phyloP scores from a whole-genome alignment of 2,888 invertebrate genomes.

The Heteromyza rotundicornis region DNA sequence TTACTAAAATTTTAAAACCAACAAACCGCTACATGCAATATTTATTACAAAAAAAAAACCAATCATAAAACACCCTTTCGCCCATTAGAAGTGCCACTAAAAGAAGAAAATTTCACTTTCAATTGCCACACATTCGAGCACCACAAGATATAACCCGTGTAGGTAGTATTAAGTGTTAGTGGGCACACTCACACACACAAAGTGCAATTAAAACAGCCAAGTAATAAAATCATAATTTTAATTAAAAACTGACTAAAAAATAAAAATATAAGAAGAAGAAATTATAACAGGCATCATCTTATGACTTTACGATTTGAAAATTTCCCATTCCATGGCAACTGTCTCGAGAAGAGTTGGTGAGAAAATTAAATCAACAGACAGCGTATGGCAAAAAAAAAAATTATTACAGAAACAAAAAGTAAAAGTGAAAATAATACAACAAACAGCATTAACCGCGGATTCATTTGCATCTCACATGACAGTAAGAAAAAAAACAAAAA shows the following conservation, averaged over 20 bases:
- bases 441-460: slow-evolving; percentile 37
- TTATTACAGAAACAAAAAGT: slow-evolving; percentile 40
- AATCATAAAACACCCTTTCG: neutral
- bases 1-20: too few species aligned
- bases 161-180: too few species aligned
- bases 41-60: too few species aligned
- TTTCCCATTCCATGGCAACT: slow-evolving; percentile 49
- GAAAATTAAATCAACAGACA: slow-evolving; percentile 42
- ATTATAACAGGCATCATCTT: too few species aligned
- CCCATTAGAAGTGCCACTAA: slow-evolving; percentile 27
- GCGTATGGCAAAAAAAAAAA: slow-evolving; percentile 15
- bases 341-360: slow-evolving; percentile 33
- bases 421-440: slow-evolving; percentile 52
- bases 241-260: slow-evolving; percentile 18
- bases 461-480: slow-evolving; percentile 48
- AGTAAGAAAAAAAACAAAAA: slow-evolving; percentile 26
- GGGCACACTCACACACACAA: too few species aligned
- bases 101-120: slow-evolving; percentile 51
- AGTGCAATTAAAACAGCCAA: slow-evolving; percentile 43
- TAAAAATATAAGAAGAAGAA: too few species aligned
- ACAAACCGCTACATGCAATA: too few species aligned
- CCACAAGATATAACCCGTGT: too few species aligned
- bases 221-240: slow-evolving; percentile 20
- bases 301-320: slow-evolving; percentile 46
- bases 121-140: slow-evolving; percentile 42